Evolutionary conservation across 2,888 invertebrate species (phyloP).

Genomic region (Lymantria dispar): DNA sequence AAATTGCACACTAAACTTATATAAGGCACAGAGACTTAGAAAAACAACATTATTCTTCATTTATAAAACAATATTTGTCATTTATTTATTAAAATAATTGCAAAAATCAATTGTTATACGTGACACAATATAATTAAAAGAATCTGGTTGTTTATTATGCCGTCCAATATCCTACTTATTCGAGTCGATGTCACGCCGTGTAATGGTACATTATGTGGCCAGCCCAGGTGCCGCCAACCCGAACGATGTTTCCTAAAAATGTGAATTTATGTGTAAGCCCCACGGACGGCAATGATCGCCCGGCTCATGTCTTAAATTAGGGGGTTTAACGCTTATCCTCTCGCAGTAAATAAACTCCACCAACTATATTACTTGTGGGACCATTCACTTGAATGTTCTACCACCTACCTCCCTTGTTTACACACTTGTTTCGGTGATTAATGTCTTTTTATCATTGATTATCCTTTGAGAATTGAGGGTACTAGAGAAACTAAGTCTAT

Average conservation of each 20-base stretch:
- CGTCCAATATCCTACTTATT: constrained; percentile 36
- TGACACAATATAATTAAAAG: background rate
- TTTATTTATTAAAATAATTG: no score
- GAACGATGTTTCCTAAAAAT: constrained; percentile 70
- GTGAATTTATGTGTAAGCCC: constrained; percentile 74
- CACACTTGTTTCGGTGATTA: constrained; percentile 48
- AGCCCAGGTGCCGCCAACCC: constrained; percentile 60
- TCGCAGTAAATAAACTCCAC: constrained; percentile 70
- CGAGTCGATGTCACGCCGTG: constrained; percentile 46
- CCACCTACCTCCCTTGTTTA: constrained; percentile 51
- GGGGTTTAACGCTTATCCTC: constrained; percentile 76
- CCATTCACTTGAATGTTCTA: constrained; percentile 46
- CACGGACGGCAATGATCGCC: constrained; percentile 74
- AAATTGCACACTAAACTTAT: no score
- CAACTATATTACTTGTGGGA: constrained; percentile 64
- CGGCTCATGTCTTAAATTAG: constrained; percentile 77
- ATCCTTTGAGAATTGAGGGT: constrained; percentile 15
- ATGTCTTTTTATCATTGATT: constrained; percentile 35
- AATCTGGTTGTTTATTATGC: background rate
- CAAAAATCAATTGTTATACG: no score
- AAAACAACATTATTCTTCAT: no score
- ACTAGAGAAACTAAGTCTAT: constrained; percentile 14
- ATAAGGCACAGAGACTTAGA: no score
- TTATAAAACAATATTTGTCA: no score
- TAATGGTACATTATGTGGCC: constrained; percentile 63